Evolutionary conservation across 2,797 vertebrate genomes (phyloP).

Genomic region (Antrozous pallidus): DNA sequence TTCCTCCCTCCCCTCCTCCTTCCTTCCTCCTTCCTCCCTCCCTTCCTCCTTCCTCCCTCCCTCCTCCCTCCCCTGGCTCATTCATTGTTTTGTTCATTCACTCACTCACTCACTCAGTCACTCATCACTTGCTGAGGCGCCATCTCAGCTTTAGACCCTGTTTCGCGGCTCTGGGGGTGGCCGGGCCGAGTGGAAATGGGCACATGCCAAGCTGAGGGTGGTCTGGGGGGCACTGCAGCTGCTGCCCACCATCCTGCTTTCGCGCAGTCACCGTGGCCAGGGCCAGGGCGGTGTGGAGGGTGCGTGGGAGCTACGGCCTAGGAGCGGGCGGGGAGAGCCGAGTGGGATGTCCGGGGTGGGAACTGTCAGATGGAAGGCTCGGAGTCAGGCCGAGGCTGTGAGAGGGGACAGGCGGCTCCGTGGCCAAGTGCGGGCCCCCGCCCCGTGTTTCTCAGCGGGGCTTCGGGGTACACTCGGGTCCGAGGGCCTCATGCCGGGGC

Average conservation of each 20-base stretch:
- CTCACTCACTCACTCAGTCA: rapidly evolving
- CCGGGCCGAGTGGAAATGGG: rapidly evolving
- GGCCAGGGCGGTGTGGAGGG: rapidly evolving
- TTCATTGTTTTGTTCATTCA: no score
- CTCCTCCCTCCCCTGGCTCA: no score
- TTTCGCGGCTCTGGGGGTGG: rapidly evolving
- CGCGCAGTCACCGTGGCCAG: rapidly evolving
- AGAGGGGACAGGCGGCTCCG: rapidly evolving
- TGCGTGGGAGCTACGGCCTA: rapidly evolving
- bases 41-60: no score
- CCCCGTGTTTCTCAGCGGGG: rapidly evolving
- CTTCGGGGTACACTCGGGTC: not conserved
- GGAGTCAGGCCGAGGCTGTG: not conserved
- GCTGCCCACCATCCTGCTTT: not conserved
- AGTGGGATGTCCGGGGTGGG: rapidly evolving
- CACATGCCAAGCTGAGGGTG: rapidly evolving
- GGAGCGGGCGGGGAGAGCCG: rapidly evolving
- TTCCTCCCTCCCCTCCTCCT: no score
- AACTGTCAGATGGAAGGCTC: rapidly evolving
- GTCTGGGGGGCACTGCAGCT: rapidly evolving
- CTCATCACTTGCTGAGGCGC: rapidly evolving
- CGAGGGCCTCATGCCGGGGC: no score
- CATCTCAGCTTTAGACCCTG: not conserved
- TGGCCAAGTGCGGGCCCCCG: rapidly evolving
- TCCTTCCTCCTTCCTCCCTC: no score